Evolutionary conservation across 2,113 vertebrate species (phyloP), one percentile per base, ranked within the genome.

Genomic region (Oryzias javanicus): DNA sequence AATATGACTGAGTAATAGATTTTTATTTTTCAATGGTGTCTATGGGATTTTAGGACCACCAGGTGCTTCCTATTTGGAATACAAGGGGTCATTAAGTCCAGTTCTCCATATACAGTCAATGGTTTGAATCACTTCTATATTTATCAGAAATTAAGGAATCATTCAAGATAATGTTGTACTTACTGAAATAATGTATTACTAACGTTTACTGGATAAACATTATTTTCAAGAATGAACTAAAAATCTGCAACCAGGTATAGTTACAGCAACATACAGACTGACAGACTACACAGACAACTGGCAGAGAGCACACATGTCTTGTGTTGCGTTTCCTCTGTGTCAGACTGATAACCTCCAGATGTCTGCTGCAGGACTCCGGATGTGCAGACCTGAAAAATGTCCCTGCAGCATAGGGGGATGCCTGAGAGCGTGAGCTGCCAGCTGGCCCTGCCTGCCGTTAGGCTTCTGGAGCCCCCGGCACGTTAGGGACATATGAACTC

Each of bases 341-440:
- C 67, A 64, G 79, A 67, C 66, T 67, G 87, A 87, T 87, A 88
- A 91, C 85, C 78, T 90, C 89, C 89, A 91, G 88, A 91, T 90
- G 88, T 90, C 85, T 78, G 83, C 63, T 76, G 70, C 81, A 72
- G 81, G 81, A 71, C 84, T 69, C 14, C 0, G 69, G 66, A 65
- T 52, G 63, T 72, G 63, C 47, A 18, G 68, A 79, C 75, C 75
- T 72, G 63, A 79, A 81, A 69, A 79, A 74, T 66, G 49, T 78
- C 84, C 75, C 62, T 54, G 67, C 60, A 82, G 74, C 67, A 64
- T 12, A 35, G 61, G 79, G 68, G 69, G 52, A 78, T 82, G 73
- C 71, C 64, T 66, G 67, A 71, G 75, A 83, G 73, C 74, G 46
- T 55, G 67, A 60, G 64, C 70, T 72, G 88, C 86, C 90, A 92